Evolutionary conservation across 2,888 invertebrate genomes (phyloP).

Genomic region (Criorhina ranunculi): DNA sequence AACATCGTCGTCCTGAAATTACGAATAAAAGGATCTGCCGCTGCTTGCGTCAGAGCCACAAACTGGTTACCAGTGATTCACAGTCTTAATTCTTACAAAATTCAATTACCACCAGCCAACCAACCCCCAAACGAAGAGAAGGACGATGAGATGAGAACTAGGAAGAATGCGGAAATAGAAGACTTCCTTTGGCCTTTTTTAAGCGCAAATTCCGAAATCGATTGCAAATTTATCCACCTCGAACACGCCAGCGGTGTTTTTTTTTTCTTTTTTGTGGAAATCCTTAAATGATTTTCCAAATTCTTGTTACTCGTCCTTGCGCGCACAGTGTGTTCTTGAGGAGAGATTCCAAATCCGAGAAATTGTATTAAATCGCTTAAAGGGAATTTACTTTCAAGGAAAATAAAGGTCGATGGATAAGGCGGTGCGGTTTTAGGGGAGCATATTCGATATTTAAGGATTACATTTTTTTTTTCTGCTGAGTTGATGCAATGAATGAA

Average conservation of each 20-base stretch:
- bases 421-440: neutral
- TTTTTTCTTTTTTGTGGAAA: neutral
- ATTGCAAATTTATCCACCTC: slow-evolving; percentile 63
- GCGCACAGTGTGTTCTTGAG: slow-evolving; percentile 27
- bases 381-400: slow-evolving; percentile 45
- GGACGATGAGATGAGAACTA: neutral
- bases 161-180: slow-evolving; percentile 37
- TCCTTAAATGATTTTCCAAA: slow-evolving; percentile 66
- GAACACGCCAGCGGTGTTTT: neutral
- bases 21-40: slow-evolving; percentile 44
- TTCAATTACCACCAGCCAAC: slow-evolving; percentile 56
- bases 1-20: slow-evolving; percentile 38
- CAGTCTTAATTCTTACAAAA: slow-evolving; percentile 67
- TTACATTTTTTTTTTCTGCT: neutral
- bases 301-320: slow-evolving; percentile 37
- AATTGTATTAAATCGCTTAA: slow-evolving; percentile 61
- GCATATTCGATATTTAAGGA: slow-evolving; percentile 2
- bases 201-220: slow-evolving; percentile 51
- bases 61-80: slow-evolving; percentile 44
- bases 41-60: slow-evolving; percentile 2
- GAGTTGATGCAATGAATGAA: neutral
- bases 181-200: slow-evolving; percentile 35
- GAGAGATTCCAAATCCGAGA: slow-evolving; percentile 53
- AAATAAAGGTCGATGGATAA: neutral
- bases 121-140: neutral